Evolutionary conservation across 1,140 invertebrate genomes (phyloP), one percentile per base, ranked within the genome.

Genomic region (Orius insidiosus): DNA sequence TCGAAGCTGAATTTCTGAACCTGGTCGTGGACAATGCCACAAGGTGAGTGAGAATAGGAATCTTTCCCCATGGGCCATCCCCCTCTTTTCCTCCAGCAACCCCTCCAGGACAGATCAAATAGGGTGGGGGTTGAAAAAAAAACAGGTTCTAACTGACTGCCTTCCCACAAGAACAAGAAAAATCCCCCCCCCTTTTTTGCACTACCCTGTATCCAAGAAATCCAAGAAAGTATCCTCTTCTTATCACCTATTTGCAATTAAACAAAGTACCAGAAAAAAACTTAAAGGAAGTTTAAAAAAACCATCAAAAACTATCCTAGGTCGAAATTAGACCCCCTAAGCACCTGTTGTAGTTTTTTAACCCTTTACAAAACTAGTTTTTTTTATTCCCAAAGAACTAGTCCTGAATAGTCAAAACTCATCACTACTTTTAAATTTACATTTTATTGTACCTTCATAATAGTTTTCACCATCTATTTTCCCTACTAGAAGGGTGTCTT

Each of bases 1-100:
- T 96, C 31, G 93, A 97, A 64, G 83, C 87, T 1, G 92, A 98
- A 65, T 96, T 93, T 63, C 71, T 71, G 53, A 92, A 89, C 61
- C 72, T 93, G 41, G 74, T 90, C 1, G 64, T 70, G 11, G 74
- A 89, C 54, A 77, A 77, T 54, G 66, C 75, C 57, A 86, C 83
- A 1, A 74, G 82, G 69, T 72, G 61, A 51, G 51, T 50, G 18
- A 30, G 59, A 54, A 43, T 48, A 18, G 30, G 24, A 8, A 15
- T 41, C 43, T 37, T 41, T 39, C 32, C 24, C 46, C 35, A 18
- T 45, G 8, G 30, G 31, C 46, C 40, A 34, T 19, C 46, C 50
- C 45, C 45, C 33, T 37, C 37, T 15, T 30, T 47, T 16, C 18
- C 35, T 34, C 34, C 34, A 13, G 3, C 38, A 40, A 10, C 47